phyloP scores from a whole-genome alignment of 2,888 invertebrate species.

The Caenorhabditis macrosperma region DNA sequence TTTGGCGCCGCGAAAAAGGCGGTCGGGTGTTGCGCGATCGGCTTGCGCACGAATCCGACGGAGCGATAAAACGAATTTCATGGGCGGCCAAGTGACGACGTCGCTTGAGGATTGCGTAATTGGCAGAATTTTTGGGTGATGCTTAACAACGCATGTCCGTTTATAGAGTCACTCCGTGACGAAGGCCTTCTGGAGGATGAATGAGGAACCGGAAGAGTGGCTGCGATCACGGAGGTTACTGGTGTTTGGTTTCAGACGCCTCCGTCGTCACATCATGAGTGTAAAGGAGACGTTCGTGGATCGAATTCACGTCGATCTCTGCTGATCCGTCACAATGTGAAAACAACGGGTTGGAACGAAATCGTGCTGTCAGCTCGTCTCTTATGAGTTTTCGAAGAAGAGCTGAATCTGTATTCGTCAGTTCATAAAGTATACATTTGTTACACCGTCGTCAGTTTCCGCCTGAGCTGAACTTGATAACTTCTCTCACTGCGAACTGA shows the following conservation, averaged over 20 bases:
- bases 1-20: conserved; percentile 11
- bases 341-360: too few species aligned
- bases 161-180: conserved; percentile 42
- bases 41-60: conserved; percentile 26
- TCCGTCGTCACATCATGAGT: too few species aligned
- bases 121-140: conserved; percentile 48
- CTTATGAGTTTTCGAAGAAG: too few species aligned
- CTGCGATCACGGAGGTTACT: conserved; percentile 38
- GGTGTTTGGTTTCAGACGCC: conserved; percentile 33
- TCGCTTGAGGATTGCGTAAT: conserved; percentile 31
- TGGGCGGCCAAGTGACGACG: conserved; percentile 10
- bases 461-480: too few species aligned
- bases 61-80: conserved; percentile 47
- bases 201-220: conserved; percentile 44
- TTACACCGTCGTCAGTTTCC: too few species aligned
- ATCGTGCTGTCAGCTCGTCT: too few species aligned
- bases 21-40: conserved; percentile 5
- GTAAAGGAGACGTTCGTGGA: too few species aligned
- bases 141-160: conserved; percentile 42
- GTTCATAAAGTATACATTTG: too few species aligned
- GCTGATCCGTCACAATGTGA: too few species aligned
- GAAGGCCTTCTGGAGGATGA: conserved; percentile 26
- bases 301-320: too few species aligned
- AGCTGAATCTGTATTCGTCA: too few species aligned
- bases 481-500: too few species aligned